phyloP scores from a whole-genome alignment of 2,797 vertebrate species.

The Manis pentadactyla region DNA sequence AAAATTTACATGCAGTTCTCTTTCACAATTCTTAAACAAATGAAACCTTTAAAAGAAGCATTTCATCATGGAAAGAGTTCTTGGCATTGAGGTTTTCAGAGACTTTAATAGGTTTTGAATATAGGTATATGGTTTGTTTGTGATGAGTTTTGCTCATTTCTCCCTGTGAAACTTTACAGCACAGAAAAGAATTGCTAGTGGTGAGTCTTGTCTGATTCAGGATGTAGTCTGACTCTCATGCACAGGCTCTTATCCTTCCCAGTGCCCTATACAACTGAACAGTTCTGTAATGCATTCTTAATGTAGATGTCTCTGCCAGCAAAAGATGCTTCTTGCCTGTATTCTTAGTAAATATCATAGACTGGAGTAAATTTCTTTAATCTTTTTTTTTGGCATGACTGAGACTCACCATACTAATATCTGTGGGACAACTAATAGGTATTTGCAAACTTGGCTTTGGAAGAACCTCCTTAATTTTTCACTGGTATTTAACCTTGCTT shows the following conservation, averaged over 20 bases:
- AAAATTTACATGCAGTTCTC: background rate
- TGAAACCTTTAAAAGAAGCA: background rate
- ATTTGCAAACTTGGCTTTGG: slow-evolving; percentile 56
- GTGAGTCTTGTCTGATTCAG: background rate
- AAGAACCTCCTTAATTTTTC: slow-evolving; percentile 36
- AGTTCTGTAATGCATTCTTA: slow-evolving; percentile 25
- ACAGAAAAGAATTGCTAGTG: background rate
- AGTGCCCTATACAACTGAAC: background rate
- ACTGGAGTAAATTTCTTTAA: background rate
- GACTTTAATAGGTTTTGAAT: background rate
- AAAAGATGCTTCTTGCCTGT: slow-evolving; percentile 7
- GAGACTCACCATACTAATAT: background rate
- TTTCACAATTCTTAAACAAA: slow-evolving; percentile 4
- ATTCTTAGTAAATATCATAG: slow-evolving; percentile 22
- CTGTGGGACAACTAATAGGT: slow-evolving; percentile 6
- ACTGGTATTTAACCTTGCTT: slow-evolving; percentile 48
- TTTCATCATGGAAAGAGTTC: background rate
- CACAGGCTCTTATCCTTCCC: background rate
- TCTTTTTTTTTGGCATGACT: background rate
- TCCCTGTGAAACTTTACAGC: background rate
- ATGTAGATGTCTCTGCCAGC: slow-evolving; percentile 4
- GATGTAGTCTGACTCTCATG: background rate
- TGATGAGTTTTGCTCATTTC: background rate
- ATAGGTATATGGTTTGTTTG: background rate
- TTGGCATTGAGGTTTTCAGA: slow-evolving; percentile 10